Percentiles rank a stretch among this genome's conserved stretches.
Conservation (phyloP, 2,888 invertebrate species). For the Apamea sordens region DNA sequence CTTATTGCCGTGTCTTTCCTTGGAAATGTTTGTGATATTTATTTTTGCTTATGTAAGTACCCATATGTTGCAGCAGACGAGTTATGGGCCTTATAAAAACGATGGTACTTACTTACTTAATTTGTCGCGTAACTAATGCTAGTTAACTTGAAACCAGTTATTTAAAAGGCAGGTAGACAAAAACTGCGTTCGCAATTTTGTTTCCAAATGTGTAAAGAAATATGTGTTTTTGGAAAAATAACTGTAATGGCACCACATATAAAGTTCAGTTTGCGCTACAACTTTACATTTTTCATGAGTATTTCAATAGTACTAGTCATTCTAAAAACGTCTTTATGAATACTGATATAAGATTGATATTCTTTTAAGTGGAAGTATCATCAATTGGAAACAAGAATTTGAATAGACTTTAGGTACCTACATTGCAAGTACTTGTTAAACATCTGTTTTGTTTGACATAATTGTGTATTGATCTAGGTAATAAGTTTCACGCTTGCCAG, state of each 20-base stretch:
- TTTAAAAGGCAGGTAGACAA: neutral
- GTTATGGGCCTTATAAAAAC: constrained; percentile 20
- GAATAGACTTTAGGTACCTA: constrained; percentile 1
- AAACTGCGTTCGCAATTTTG: neutral
- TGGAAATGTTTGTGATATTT: constrained; percentile 27
- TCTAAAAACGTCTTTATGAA: neutral
- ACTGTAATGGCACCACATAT: neutral
- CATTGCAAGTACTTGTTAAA: constrained; percentile 15
- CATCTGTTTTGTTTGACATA: constrained; percentile 40
- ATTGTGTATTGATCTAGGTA: constrained; percentile 36
- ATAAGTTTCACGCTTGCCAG: constrained; percentile 30
- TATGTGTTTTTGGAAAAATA: neutral
- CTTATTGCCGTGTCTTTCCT: constrained; percentile 27
- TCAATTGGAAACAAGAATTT: neutral
- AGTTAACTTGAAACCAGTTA: neutral
- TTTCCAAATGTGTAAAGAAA: neutral
- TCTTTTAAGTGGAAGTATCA: neutral
- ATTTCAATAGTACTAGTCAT: neutral
- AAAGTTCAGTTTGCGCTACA: neutral
- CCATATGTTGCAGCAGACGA: constrained; percentile 26
- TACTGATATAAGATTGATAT: neutral
- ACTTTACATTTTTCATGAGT: neutral
- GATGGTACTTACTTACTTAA: neutral
- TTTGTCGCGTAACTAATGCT: constrained; percentile 1
- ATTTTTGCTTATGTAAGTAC: constrained; percentile 18